Conservation (phyloP, 2,113 vertebrate genomes). For the Hippotragus niger region DNA sequence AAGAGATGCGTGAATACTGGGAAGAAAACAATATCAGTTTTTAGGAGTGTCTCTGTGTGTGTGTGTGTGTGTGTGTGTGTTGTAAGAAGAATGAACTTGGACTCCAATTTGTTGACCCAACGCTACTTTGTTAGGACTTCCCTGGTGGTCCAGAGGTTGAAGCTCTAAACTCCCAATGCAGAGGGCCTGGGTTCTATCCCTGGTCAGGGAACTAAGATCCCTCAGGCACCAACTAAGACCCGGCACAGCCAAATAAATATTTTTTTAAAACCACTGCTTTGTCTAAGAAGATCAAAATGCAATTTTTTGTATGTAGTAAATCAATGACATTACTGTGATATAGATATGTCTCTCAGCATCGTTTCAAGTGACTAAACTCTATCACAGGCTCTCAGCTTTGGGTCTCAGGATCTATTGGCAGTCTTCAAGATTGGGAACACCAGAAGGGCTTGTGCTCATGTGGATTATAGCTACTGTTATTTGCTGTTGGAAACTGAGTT, state of each 20-base stretch:
- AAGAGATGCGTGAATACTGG: not conserved
- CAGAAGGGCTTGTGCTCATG: not conserved
- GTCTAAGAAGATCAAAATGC: not conserved
- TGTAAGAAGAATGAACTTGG: not conserved
- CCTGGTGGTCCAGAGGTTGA: not conserved
- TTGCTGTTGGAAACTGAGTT: not conserved
- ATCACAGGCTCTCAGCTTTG: not conserved
- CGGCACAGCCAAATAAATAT: not conserved
- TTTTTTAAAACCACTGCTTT: not conserved
- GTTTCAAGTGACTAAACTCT: not conserved
- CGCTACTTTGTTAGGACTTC: not conserved
- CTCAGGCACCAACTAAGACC: not conserved
- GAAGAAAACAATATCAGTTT: not conserved
- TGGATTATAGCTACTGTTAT: not conserved
- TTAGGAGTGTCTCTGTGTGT: not conserved
- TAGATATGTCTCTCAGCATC: not conserved
- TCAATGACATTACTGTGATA: not conserved
- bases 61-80: not conserved
- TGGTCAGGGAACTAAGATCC: not conserved
- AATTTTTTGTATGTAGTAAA: not conserved
- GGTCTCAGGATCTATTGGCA: not conserved
- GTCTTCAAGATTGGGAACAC: not conserved
- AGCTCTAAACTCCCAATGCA: not conserved
- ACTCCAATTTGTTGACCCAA: not conserved
- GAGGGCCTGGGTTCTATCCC: not conserved